phyloP scores from a whole-genome alignment of 2,888 invertebrate genomes.

The Carabus problematicus region DNA sequence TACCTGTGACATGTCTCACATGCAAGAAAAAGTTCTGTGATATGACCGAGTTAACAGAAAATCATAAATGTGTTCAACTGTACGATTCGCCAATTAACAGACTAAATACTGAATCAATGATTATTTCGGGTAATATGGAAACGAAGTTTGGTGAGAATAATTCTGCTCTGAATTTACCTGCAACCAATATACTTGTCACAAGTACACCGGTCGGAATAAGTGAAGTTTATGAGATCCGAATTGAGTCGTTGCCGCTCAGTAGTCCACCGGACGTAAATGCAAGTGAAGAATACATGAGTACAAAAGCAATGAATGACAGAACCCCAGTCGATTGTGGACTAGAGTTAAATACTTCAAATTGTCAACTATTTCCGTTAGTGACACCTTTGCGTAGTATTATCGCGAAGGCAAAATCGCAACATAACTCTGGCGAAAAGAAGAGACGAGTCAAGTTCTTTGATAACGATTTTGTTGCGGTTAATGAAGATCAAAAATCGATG shows the following conservation, averaged over 20 bases:
- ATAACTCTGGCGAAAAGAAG: not conserved
- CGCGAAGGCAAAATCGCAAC: not conserved
- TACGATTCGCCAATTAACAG: not conserved
- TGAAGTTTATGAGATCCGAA: not conserved
- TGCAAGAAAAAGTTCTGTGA: slow-evolving; percentile 44
- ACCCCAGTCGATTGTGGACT: too few species aligned
- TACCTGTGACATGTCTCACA: slow-evolving; percentile 52
- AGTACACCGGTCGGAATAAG: not conserved
- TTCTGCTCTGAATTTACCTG: not conserved
- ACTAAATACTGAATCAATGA: not conserved
- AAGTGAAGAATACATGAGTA: not conserved
- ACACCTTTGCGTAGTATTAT: slow-evolving; percentile 8
- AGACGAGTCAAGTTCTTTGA: not conserved
- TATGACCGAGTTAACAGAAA: slow-evolving; percentile 2
- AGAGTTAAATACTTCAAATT: not conserved
- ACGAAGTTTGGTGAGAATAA: too few species aligned
- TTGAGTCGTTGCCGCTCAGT: not conserved
- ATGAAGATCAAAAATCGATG: too few species aligned
- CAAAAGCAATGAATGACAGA: too few species aligned
- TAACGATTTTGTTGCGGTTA: not conserved
- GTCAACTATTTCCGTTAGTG: not conserved
- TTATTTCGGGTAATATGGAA: not conserved
- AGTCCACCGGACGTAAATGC: not conserved
- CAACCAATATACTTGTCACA: not conserved
- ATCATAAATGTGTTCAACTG: not conserved